Evolutionary conservation across 2,888 invertebrate genomes (phyloP), one percentile per base, ranked within the genome.

Genomic region (Acronicta leporina): DNA sequence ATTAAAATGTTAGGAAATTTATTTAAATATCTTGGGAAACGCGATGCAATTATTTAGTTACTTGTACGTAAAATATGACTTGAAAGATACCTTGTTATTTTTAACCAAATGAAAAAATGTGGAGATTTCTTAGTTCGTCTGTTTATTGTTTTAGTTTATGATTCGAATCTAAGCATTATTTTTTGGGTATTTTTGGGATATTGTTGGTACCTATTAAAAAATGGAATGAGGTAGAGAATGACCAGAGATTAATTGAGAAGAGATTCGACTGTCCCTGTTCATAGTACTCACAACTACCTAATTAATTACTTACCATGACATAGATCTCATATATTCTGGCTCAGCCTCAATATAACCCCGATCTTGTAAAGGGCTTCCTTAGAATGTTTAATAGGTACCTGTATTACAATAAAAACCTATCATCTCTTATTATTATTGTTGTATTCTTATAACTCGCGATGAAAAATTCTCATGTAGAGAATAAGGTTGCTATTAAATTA

Each of bases 1-100:
- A 55, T 41, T 48, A 49, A 59, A 68, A 60, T 52, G 43, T 60
- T 60, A 68, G 56, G 48, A 65, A 52, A 65, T 70, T 64, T 46
- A n/a, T 38, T 56, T 15, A 46, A 61, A 45, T 56, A 47, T 48
- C 51, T 11, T 14, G 15, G 25, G 15, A 30, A 47, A 47, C 16
- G 20, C 16, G 35, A 27, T 20, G n/a, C n/a, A n/a, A 9, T 16
- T 6, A 42, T 0, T 13, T 20, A 20, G 2, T 20, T 20, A 4
- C 20, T 20, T 16, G 54, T 38, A 33, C 11, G 33, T 33, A 10
- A 11, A 33, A 3, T 11, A 10, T 30, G 30, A 30, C 9, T 30
- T 7, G 7, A 27, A 6, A 27, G 27, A 30, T 30, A n/a, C 1
- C 30, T 30, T 30, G 9, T 8, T 1, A 2, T 30, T 30, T 30